Evolutionary conservation across 2,888 invertebrate species (phyloP), one percentile per base, ranked within the genome.

Genomic region (Drosophila flavopinicola): DNA sequence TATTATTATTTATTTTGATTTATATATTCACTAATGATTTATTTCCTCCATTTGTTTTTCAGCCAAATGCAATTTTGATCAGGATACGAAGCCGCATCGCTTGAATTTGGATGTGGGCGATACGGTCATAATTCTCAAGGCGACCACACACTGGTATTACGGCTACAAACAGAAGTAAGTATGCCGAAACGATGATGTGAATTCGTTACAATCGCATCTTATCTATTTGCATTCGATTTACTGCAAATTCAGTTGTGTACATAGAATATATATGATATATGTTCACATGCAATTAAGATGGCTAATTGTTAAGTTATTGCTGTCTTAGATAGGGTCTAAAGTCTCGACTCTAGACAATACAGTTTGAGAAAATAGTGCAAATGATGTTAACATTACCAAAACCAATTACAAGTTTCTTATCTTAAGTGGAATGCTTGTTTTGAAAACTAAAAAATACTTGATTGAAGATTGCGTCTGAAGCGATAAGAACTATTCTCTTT

Each of bases 61-160:
- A 91, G 91, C 91, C 47, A 91, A 90, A 78, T 90, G 91, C 84
- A 91, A 91, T 76, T 91, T 91, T 74, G 87, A 88, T 54, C 89
- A 91, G 83, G 90, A 90, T 49, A 83, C 88, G 51, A 91, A 91
- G 76, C 89, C 90, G 27, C 90, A 91, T 84, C 89, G 91, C 44
- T 68, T 91, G 27, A 88, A 77, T 45, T 66, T 91, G 66, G 91
- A 91, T 85, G 91, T 91, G 65, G 91, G 91, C 32, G 91, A 91
- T 79, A 74, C 90, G 24, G 88, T 91, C 56, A 87, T 91, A 42
- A 90, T 91, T 69, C 82, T 90, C 30, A 90, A 90, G 67, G 91
- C 91, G 73, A 90, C 90, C 42, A 86, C 89, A 35, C 87, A 91
- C 64, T 91, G 91, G 91, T 91, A 89, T 83, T 91, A 91, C 86